These are phyloP conservation scores for Apodemus sylvaticus DNA, from an alignment of 2,113 vertebrate species.

Conservation along the genomic window DNA sequence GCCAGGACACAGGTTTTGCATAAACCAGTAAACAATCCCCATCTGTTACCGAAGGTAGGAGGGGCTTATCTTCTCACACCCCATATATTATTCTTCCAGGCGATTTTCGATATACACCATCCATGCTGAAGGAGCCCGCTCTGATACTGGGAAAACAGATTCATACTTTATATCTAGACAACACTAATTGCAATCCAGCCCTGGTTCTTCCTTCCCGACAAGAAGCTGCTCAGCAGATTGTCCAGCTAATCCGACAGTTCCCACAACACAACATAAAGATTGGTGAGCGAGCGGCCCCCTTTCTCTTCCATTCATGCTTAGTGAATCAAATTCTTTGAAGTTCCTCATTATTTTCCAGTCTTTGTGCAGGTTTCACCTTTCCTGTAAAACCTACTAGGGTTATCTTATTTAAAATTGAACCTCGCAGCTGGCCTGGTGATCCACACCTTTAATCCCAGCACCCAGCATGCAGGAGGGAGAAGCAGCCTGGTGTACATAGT, in stretches of 20 bases:
- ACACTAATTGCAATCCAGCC: conserved; percentile 94
- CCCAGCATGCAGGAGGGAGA: background rate
- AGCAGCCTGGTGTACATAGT: background rate
- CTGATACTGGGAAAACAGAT: conserved; percentile 89
- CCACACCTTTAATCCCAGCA: background rate
- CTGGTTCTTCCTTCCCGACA: conserved; percentile 89
- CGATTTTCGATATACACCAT: conserved; percentile 93
- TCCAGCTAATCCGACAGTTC: conserved; percentile 90
- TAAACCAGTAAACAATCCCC: background rate
- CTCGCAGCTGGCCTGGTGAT: background rate
- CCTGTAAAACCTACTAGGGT: background rate
- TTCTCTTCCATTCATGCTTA: background rate
- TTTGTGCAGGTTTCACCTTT: background rate
- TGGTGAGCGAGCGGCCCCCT: conserved; percentile 87
- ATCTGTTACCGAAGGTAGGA: background rate
- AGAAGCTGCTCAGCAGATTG: conserved; percentile 90
- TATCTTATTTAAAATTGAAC: conserved; percentile 41
- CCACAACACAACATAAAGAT: conserved; percentile 91
- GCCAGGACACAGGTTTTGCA: background rate
- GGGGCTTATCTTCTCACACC: background rate
- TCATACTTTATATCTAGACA: conserved; percentile 95
- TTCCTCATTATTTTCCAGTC: conserved; percentile 4
- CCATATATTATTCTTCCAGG: conserved; percentile 82
- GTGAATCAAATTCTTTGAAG: background rate
- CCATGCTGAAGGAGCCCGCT: conserved; percentile 90